Evolutionary conservation across 2,888 invertebrate genomes (phyloP).

Genomic region (Mythimna ferrago): DNA sequence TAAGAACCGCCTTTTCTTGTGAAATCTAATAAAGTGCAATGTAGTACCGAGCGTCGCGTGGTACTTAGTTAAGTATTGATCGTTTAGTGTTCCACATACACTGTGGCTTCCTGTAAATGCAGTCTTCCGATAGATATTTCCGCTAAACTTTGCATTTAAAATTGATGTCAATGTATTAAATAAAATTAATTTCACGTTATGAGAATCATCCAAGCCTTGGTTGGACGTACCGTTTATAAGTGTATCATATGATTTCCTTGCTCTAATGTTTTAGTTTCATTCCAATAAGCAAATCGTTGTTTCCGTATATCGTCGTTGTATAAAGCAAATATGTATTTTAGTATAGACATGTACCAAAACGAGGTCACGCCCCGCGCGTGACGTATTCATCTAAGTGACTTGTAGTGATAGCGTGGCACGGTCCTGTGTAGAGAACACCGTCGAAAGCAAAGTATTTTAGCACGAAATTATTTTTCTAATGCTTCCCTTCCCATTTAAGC

Average conservation of each 20-base stretch:
- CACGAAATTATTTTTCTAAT: constrained; percentile 87
- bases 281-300: constrained; percentile 79
- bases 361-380: constrained; percentile 65
- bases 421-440: constrained; percentile 77
- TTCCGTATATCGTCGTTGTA: constrained; percentile 74
- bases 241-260: constrained; percentile 60
- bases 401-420: constrained; percentile 79
- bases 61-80: constrained; percentile 88
- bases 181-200: constrained; percentile 64
- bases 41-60: constrained; percentile 82
- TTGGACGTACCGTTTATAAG: constrained; percentile 61
- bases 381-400: constrained; percentile 73
- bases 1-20: constrained; percentile 87
- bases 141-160: constrained; percentile 88
- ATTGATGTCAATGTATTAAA: constrained; percentile 79
- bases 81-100: constrained; percentile 86
- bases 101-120: constrained; percentile 90
- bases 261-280: constrained; percentile 69
- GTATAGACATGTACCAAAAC: constrained; percentile 65
- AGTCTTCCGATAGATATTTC: constrained; percentile 90
- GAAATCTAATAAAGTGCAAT: constrained; percentile 84
- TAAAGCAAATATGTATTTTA: constrained; percentile 71
- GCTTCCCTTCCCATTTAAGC: constrained; percentile 88
- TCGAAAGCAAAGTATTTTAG: constrained; percentile 83
- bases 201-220: constrained; percentile 54